Evolutionary conservation across 2,797 vertebrate species (phyloP).

Genomic region (Pogoniulus pusillus): DNA sequence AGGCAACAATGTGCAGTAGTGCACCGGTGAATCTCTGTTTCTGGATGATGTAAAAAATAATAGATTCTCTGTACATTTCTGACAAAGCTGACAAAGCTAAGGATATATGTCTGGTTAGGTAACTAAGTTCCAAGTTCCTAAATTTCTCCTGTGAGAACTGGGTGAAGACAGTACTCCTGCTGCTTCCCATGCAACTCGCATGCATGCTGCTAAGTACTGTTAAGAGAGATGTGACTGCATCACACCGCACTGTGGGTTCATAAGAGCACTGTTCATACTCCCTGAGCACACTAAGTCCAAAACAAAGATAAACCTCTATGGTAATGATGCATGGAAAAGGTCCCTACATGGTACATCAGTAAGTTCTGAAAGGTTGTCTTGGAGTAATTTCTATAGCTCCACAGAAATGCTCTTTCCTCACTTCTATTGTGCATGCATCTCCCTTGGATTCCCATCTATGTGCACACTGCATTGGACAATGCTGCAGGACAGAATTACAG

Average conservation of each 20-base stretch:
- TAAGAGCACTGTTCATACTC: not conserved
- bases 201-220: not conserved
- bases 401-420: not conserved
- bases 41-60: not conserved
- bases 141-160: not conserved
- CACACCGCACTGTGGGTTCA: not conserved
- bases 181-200: not conserved
- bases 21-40: not conserved
- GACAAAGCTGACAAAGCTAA: not conserved
- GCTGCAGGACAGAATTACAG: not conserved
- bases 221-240: not conserved
- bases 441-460: not conserved
- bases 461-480: not conserved
- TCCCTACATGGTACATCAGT: not conserved
- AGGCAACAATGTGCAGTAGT: not conserved
- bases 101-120: too few relatives aligned
- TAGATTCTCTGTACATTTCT: not conserved
- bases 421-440: not conserved
- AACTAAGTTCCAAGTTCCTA: not conserved
- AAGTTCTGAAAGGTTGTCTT: not conserved
- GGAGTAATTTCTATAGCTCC: not conserved
- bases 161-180: not conserved
- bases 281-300: not conserved
- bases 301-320: not conserved
- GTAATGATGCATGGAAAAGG: rapidly evolving